phyloP scores from a whole-genome alignment of 2,113 vertebrate species.

The Willisornis vidua region DNA sequence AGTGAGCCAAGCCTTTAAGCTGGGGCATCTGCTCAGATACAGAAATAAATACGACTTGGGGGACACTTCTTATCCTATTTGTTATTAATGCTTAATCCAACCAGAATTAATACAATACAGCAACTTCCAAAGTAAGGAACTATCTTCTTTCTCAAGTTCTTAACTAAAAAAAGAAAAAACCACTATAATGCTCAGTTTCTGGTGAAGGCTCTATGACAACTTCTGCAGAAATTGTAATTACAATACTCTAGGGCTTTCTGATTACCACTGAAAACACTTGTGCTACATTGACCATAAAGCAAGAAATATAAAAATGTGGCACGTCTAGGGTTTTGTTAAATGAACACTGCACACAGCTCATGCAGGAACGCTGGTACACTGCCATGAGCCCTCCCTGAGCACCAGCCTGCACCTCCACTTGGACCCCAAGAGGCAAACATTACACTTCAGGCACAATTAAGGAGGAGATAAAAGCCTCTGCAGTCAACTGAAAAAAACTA shows the following conservation, averaged over 20 bases:
- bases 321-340: not conserved
- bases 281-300: not conserved
- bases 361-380: not conserved
- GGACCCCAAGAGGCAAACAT: not conserved
- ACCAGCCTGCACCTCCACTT: not conserved
- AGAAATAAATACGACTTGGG: slow-evolving; percentile 65
- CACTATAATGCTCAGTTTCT: not conserved
- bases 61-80: slow-evolving; percentile 38
- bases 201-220: not conserved
- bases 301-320: not conserved
- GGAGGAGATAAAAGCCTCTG: not conserved
- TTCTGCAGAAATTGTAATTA: not conserved
- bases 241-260: not conserved
- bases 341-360: not conserved
- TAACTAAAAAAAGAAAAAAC: not conserved
- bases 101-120: slow-evolving; percentile 27
- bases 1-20: slow-evolving; percentile 65
- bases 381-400: not conserved
- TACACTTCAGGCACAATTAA: not conserved
- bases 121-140: not conserved
- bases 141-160: not conserved
- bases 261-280: not conserved
- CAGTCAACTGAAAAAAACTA: not conserved
- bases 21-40: slow-evolving; percentile 55
- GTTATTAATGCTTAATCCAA: slow-evolving; percentile 47